A percentile compares a stretch with the other conserved stretches of the same genome.
These are phyloP conservation scores for Drosophila lacertosa DNA, from an alignment of 1,140 invertebrate species.

Conservation along the genomic window DNA sequence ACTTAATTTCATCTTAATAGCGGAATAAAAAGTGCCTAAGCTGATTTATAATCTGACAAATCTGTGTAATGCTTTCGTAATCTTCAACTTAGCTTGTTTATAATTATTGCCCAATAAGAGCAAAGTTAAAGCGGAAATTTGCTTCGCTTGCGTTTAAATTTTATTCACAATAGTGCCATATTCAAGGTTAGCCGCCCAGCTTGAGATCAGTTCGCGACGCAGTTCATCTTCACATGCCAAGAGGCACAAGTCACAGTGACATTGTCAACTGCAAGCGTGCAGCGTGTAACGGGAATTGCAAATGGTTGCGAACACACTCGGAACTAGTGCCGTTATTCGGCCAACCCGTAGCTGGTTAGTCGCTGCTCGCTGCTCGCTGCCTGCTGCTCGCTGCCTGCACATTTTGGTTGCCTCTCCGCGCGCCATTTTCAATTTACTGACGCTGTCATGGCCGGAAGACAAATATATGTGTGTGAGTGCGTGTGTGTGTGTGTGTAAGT, in stretches of 20 bases:
- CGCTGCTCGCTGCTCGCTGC: background rate
- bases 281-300: conserved; percentile 59
- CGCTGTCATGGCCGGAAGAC: conserved; percentile 73
- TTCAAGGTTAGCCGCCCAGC: too few species aligned
- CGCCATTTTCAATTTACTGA: conserved; percentile 73
- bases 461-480: conserved; percentile 49
- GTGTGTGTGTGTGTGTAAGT: conserved; percentile 26
- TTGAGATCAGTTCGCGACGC: background rate
- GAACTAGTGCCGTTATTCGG: conserved; percentile 3
- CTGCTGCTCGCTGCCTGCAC: conserved; percentile 31
- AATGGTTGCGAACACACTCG: conserved; percentile 22
- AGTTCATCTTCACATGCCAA: background rate
- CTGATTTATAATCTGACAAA: too few species aligned
- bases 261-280: conserved; percentile 45
- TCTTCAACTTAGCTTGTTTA: too few species aligned
- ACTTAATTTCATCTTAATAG: background rate
- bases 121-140: too few species aligned
- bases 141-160: too few species aligned
- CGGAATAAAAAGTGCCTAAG: too few species aligned
- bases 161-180: too few species aligned
- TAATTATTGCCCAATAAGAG: too few species aligned
- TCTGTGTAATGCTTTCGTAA: too few species aligned
- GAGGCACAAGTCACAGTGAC: background rate
- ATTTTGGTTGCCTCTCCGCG: conserved; percentile 43
- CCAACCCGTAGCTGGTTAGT: conserved; percentile 7